phyloP scores from a whole-genome alignment of 2,113 vertebrate species.

The Formicarius rufipectus region DNA sequence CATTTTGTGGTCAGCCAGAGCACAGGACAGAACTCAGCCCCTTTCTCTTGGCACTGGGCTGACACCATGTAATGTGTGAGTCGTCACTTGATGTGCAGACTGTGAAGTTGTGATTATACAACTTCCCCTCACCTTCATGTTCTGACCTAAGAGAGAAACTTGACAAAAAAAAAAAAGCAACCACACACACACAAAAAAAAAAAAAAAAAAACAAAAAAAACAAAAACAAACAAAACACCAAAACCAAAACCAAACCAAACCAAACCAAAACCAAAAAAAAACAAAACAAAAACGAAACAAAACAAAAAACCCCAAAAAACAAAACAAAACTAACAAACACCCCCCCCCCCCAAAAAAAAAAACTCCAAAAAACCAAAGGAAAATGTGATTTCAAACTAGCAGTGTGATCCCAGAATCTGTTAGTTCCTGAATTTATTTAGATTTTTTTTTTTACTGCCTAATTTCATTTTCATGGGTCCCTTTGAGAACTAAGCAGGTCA shows the following conservation, averaged over 20 bases:
- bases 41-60: not conserved
- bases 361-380: no score
- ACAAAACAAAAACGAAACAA: no score
- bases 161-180: not conserved
- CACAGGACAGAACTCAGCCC: fast-evolving
- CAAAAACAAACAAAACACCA: no score
- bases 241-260: no score
- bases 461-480: slow-evolving; percentile 1
- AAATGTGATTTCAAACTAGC: not conserved
- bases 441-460: not conserved
- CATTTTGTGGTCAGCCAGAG: not conserved
- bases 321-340: no score
- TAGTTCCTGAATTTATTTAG: not conserved
- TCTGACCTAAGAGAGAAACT: not conserved
- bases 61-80: not conserved
- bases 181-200: no score
- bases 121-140: not conserved
- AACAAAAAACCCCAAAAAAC: no score
- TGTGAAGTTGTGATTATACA: not conserved
- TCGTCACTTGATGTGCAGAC: not conserved
- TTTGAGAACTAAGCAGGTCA: slow-evolving; percentile 26
- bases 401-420: not conserved
- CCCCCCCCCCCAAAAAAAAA: not conserved
- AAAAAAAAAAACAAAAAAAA: no score
- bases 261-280: no score